phyloP scores from a whole-genome alignment of 2,888 invertebrate genomes.

The Conistra vaccinii region DNA sequence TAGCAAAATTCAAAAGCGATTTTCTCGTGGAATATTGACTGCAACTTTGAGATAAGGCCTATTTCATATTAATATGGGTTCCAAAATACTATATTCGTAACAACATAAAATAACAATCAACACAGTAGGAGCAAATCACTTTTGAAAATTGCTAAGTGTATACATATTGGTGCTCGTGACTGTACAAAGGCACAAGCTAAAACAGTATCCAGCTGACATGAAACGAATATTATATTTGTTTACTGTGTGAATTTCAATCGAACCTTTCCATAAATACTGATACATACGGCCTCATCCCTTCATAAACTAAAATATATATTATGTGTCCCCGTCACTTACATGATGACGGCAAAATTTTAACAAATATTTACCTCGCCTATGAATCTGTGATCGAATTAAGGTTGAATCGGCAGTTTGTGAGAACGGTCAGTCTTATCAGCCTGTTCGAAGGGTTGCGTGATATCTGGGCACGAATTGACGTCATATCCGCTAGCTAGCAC shows the following conservation, averaged over 20 bases:
- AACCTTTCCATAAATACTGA: slow-evolving; percentile 19
- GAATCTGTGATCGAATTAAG: slow-evolving; percentile 49
- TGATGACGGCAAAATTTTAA: slow-evolving; percentile 27
- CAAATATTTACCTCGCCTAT: slow-evolving; percentile 50
- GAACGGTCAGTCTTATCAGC: slow-evolving; percentile 46
- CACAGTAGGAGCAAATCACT: no score
- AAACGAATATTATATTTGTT: background rate
- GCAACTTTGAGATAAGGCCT: no score
- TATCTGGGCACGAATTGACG: slow-evolving; percentile 48
- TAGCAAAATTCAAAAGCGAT: no score
- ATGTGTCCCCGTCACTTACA: slow-evolving; percentile 25
- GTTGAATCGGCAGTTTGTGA: slow-evolving; percentile 32
- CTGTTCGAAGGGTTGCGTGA: slow-evolving; percentile 22
- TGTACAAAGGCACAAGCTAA: background rate
- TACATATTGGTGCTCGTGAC: no score
- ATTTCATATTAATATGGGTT: no score
- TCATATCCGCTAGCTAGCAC: slow-evolving; percentile 36
- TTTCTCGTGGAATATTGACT: no score
- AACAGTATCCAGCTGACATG: background rate
- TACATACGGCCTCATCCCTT: slow-evolving; percentile 2
- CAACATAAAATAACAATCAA: no score
- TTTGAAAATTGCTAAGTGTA: no score
- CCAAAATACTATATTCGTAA: no score
- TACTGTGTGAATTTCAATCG: slow-evolving; percentile 2
- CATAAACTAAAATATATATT: slow-evolving; percentile 31